Percentiles rank a stretch among this genome's conserved stretches.
Evolutionary conservation across 1,140 invertebrate species (phyloP).

Genomic region (Polypedilum vanderplanki): DNA sequence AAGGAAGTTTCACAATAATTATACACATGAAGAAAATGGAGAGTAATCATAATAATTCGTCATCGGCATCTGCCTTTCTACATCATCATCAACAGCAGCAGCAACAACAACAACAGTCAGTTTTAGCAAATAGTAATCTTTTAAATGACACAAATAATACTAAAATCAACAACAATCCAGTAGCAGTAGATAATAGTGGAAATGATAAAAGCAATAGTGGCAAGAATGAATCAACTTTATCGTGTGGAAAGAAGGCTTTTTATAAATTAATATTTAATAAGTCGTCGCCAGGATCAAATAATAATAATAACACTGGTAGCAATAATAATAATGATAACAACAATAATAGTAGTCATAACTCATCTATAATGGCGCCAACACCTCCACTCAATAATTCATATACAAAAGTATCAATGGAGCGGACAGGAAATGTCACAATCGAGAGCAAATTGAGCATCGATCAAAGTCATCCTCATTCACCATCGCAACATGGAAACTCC

Average conservation of each 20-base stretch:
- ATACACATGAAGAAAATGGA: slow-evolving; percentile 24
- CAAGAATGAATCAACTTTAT: background rate
- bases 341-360: background rate
- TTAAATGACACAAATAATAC: slow-evolving; percentile 9
- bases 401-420: slow-evolving; percentile 27
- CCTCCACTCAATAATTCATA: slow-evolving; percentile 3
- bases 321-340: slow-evolving; percentile 1
- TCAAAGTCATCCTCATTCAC: background rate
- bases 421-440: background rate
- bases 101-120: background rate
- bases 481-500: slow-evolving; percentile 1
- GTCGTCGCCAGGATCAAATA: slow-evolving; percentile 2
- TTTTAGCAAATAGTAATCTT: background rate
- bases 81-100: background rate
- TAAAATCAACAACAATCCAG: background rate
- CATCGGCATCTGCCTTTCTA: background rate
- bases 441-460: slow-evolving; percentile 1
- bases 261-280: slow-evolving; percentile 26
- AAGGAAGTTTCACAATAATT: background rate
- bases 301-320: slow-evolving; percentile 2
- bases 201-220: background rate
- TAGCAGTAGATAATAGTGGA: background rate
- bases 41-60: background rate
- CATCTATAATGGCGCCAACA: background rate
- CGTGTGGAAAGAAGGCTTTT: background rate